These are phyloP conservation scores for Rhynchomys soricoides DNA, from an alignment of 2,113 vertebrate species.

Conservation along the genomic window DNA sequence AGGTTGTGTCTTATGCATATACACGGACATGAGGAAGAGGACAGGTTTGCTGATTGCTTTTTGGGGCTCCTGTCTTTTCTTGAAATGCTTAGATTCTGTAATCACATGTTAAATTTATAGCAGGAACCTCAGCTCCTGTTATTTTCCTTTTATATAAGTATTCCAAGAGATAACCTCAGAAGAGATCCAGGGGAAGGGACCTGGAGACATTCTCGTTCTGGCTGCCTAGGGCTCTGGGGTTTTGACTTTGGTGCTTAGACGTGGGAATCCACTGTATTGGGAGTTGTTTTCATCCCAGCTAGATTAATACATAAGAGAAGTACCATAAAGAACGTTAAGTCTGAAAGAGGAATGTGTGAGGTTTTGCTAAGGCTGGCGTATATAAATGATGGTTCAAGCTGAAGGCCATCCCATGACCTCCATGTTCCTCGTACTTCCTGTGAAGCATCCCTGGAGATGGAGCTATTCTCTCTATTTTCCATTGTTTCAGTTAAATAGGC, in stretches of 20 bases:
- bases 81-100: neutral
- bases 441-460: neutral
- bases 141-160: neutral
- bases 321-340: neutral
- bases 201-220: neutral
- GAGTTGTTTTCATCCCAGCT: neutral
- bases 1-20: neutral
- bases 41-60: neutral
- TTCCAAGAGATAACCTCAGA: neutral
- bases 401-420: neutral
- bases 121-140: neutral
- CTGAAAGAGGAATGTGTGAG: neutral
- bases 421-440: neutral
- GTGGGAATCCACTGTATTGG: neutral
- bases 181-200: neutral
- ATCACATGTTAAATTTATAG: neutral
- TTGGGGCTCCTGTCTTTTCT: neutral
- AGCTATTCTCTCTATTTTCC: neutral
- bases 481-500: neutral
- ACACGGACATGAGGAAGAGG: fast-evolving
- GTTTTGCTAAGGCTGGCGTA: neutral
- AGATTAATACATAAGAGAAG: neutral
- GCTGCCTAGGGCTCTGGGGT: neutral
- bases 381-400: neutral
- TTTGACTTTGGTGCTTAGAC: neutral